A percentile compares a stretch with the other conserved stretches of the same genome.
These are phyloP conservation scores for Trichonephila inaurata DNA, from an alignment of 1,140 invertebrate genomes.

Conservation along the genomic window DNA sequence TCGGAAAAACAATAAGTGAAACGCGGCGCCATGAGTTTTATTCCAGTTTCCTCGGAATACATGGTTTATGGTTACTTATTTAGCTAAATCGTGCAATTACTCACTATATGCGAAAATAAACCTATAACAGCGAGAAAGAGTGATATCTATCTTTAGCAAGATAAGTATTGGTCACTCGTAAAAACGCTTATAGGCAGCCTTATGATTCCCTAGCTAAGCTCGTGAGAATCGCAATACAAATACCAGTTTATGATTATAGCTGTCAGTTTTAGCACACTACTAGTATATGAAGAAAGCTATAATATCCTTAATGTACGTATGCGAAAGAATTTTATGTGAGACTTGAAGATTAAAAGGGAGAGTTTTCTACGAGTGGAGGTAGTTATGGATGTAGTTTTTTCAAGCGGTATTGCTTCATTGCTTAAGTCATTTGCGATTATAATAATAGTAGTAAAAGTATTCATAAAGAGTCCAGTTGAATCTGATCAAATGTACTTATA, in stretches of 20 bases:
- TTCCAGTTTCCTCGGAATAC: neutral
- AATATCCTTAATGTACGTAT: neutral
- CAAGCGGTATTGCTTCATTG: neutral
- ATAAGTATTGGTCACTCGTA: constrained; percentile 26
- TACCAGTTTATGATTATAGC: constrained; percentile 20
- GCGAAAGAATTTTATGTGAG: neutral
- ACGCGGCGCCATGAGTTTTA: neutral
- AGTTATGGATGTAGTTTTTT: neutral
- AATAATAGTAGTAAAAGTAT: neutral
- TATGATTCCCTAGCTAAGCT: neutral
- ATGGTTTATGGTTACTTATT: neutral
- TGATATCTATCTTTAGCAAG: constrained; percentile 24
- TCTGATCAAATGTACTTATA: too few relatives aligned
- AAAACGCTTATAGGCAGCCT: constrained; percentile 9
- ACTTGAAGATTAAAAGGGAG: neutral
- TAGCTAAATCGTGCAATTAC: constrained; percentile 6
- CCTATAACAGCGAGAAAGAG: neutral
- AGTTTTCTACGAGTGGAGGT: neutral
- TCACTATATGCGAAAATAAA: constrained; percentile 2
- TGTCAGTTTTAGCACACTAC: constrained; percentile 12
- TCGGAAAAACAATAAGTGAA: neutral
- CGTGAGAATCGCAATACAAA: neutral
- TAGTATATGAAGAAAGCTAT: neutral
- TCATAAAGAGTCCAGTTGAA: too few relatives aligned
- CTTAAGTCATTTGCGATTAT: neutral